A percentile compares a stretch with the other conserved stretches of the same genome.
Evolutionary conservation across 2,113 vertebrate species (phyloP).

Genomic region (Hydropotes inermis): DNA sequence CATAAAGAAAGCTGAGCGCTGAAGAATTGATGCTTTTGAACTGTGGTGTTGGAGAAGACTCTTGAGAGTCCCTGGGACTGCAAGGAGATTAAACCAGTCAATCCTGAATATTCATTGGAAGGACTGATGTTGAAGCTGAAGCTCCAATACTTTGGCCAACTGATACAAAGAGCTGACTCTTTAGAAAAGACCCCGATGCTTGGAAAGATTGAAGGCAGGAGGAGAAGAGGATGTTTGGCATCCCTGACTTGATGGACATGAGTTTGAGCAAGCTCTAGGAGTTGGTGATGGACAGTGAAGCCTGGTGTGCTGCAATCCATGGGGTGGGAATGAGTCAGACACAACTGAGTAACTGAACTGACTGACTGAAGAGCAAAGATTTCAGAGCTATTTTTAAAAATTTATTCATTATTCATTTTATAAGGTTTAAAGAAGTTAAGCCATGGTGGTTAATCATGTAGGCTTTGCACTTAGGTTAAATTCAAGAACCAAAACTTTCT

Average conservation of each 20-base stretch:
- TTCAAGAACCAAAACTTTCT: not conserved
- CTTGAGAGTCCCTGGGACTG: not conserved
- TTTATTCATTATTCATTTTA: not conserved
- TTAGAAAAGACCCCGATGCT: not conserved
- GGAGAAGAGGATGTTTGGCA: not conserved
- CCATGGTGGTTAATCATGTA: not conserved
- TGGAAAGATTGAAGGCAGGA: not conserved
- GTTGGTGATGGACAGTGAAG: not conserved
- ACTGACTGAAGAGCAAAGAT: not conserved
- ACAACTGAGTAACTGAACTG: not conserved
- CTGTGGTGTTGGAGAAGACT: not conserved
- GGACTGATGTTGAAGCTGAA: not conserved
- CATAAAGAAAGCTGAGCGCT: not conserved
- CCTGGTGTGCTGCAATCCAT: not conserved
- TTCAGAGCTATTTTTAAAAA: not conserved
- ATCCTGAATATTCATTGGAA: not conserved
- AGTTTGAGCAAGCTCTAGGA: not conserved
- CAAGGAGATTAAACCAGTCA: not conserved
- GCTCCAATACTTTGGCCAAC: not conserved
- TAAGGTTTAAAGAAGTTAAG: not conserved
- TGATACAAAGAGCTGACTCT: not conserved
- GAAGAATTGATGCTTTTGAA: not conserved
- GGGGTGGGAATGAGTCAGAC: not conserved
- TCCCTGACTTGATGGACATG: not conserved
- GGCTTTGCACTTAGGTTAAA: not conserved